These are phyloP conservation scores for Ptychobarbus kaznakovi DNA, from an alignment of 2,797 vertebrate species.

Conservation along the genomic window DNA sequence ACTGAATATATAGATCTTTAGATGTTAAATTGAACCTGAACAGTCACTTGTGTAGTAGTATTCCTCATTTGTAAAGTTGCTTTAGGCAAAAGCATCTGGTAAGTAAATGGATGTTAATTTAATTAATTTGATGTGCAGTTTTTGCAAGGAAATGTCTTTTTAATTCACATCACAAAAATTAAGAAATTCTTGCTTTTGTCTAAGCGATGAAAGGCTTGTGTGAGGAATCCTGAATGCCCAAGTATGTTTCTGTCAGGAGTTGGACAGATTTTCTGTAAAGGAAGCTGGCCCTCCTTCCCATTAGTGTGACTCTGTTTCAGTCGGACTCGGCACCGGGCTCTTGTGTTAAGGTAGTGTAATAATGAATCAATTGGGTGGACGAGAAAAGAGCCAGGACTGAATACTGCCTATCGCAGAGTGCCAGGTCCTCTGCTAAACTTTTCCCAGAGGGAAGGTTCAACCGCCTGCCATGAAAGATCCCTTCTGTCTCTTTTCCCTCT, in stretches of 20 bases:
- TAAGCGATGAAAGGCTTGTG: not conserved
- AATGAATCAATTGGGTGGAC: conserved; percentile 66
- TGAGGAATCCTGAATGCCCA: conserved; percentile 5
- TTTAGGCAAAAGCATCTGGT: conserved; percentile 1
- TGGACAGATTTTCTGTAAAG: conserved; percentile 34
- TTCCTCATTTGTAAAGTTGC: not conserved
- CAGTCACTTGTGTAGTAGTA: not conserved
- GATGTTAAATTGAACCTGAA: not conserved
- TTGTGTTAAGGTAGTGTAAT: conserved; percentile 64
- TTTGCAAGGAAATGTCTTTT: not conserved
- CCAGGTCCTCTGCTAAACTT: conserved; percentile 65
- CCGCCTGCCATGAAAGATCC: conserved; percentile 59
- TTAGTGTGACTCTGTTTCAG: conserved; percentile 56
- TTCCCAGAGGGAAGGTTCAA: conserved; percentile 66
- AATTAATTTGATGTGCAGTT: not conserved
- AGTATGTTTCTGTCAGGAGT: conserved; percentile 10
- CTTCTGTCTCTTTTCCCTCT: conserved; percentile 56
- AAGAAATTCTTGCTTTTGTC: not conserved
- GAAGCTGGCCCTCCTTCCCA: conserved; percentile 32
- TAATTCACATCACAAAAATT: not conserved
- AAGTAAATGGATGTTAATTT: conserved; percentile 16
- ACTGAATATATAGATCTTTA: not conserved
- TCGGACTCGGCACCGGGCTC: conserved; percentile 42
- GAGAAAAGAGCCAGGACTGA: conserved; percentile 61
- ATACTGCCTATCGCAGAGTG: conserved; percentile 61